Base-by-base conservation (phyloP, 2,113 vertebrate genomes). In the Callospermophilus lateralis region DNA sequence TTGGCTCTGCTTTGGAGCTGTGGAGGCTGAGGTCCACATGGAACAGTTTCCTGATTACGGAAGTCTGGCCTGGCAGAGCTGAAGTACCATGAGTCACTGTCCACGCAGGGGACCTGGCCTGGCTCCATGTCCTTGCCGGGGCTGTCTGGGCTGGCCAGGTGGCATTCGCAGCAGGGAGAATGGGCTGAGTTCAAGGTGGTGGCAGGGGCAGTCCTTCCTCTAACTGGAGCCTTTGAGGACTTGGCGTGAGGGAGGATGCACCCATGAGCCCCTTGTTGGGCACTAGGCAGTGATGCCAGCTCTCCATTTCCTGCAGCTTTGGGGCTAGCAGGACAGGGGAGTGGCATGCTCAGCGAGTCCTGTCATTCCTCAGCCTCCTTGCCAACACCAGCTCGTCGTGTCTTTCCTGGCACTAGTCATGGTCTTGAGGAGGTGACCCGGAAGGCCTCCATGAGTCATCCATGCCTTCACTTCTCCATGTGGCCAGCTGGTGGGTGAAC, bases 161-260 rank as follows among this genome's bases (percentile, higher is more conserved):
- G 90, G 88, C 74, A 55, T 22, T 65, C 77, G 16, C 9, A 28
- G 92, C 81, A 72, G 58, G 83, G 68, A 93, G 45, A 74, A n/a
- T 3, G 20, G 91, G 48, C 65, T 53, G 80, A 67, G 63, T 95
- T 92, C 72, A 95, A 74, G 86, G 89, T 79, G 61, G 34, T 8
- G 30, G 51, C 24, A 6, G 39, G 63, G 48, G 26, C 34, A 72
- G 51, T 8, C 11, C n/a, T 91, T 24, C 24, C 53, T 89, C 34
- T 61, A 92, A 30, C 78, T 39, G 51, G 58, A 67, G 34, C 34
- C n/a, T 73, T 58, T 88, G 37, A 95, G 73, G 61, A 72, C 58
- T n/a, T 61, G 88, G 63, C 20, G 4, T 4, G 3, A n/a, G 4
- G 37, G 76, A 77, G 17, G 24, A 28, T 53, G 84, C 65, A 80